Conservation (phyloP, 2,797 vertebrate genomes). For the Forpus xanthops region DNA sequence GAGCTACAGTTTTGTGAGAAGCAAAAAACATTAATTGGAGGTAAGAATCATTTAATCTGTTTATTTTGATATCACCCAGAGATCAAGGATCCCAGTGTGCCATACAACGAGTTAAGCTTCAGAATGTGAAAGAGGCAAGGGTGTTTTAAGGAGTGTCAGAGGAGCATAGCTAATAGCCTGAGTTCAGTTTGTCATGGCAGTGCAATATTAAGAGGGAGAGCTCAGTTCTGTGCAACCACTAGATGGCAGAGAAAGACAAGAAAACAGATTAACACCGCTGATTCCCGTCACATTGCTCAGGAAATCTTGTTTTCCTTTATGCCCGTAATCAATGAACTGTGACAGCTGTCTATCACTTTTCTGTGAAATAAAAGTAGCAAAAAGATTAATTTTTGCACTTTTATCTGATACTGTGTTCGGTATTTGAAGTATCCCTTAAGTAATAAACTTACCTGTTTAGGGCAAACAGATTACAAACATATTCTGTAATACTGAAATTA, state of each 20-base stretch:
- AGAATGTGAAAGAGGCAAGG: no score
- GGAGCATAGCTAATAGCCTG: accelerated
- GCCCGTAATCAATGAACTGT: not conserved
- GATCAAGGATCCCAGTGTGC: not conserved
- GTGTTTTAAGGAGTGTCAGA: not conserved
- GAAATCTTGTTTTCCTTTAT: not conserved
- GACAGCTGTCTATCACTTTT: not conserved
- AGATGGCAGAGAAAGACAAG: conserved; percentile 36
- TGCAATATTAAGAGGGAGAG: not conserved
- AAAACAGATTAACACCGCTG: accelerated
- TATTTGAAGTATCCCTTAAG: not conserved
- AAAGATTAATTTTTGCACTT: not conserved
- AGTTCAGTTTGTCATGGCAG: no score
- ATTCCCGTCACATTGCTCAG: accelerated
- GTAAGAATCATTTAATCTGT: conserved; percentile 63
- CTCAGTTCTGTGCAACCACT: not conserved
- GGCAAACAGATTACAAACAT: not conserved
- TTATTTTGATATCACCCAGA: not conserved
- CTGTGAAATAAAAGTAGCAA: not conserved
- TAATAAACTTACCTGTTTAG: not conserved
- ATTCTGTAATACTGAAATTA: not conserved
- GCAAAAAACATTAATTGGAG: conserved; percentile 81
- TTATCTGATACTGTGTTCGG: accelerated
- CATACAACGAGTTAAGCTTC: not conserved
- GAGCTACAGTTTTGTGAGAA: conserved; percentile 90